phyloP scores from a whole-genome alignment of 2,113 vertebrate species.

The Mastomys coucha region DNA sequence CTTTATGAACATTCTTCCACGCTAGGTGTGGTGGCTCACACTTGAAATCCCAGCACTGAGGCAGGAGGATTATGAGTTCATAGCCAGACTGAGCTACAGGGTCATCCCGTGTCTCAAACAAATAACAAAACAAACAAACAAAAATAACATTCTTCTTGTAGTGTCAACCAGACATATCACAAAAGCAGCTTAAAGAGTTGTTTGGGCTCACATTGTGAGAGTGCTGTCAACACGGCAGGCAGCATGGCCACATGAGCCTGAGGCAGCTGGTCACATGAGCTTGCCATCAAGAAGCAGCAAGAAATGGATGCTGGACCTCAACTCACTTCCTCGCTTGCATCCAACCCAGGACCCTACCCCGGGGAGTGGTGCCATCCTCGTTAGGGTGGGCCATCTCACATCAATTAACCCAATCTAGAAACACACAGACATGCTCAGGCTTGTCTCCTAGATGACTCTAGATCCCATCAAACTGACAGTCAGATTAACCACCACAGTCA shows the following conservation, averaged over 20 bases:
- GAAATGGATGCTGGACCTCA: background rate
- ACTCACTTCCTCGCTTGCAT: background rate
- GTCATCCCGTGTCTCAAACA: background rate
- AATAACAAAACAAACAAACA: background rate
- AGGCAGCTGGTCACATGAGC: background rate
- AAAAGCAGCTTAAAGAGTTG: background rate
- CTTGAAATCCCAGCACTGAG: background rate
- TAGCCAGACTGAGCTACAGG: background rate
- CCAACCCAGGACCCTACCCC: background rate
- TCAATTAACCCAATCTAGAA: background rate
- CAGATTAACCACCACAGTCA: background rate
- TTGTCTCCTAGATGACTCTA: background rate
- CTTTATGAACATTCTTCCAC: background rate
- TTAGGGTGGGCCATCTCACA: background rate
- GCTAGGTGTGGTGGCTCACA: background rate
- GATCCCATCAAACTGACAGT: background rate
- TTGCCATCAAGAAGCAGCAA: background rate
- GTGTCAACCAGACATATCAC: background rate
- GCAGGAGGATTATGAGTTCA: background rate
- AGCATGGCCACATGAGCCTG: too few relatives aligned
- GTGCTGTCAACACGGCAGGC: background rate
- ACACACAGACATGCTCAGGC: too few relatives aligned
- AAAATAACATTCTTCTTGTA: background rate
- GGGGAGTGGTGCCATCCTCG: too few relatives aligned
- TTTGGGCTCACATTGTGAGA: background rate